Evolutionary conservation across 2,113 vertebrate genomes (phyloP), one percentile per base, ranked within the genome.

Genomic region (Esox niger): DNA sequence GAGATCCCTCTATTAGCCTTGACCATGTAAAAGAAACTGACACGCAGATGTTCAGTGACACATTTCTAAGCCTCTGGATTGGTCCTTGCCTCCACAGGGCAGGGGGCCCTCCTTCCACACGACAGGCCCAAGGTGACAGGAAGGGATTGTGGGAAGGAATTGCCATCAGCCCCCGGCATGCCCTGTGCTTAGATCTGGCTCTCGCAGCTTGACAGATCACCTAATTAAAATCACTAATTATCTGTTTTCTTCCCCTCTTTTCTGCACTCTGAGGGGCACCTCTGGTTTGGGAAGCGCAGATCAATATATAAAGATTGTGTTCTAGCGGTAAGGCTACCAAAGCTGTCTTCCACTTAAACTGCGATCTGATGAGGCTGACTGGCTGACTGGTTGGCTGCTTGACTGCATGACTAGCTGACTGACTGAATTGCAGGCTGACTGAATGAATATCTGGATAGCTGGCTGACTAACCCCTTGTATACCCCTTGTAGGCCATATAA

Each of bases 191-290:
- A 87, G 82, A 89, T 90, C 87, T 87, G 80, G 86, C 77, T 85
- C 80, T 90, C 78, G 61, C 78, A 81, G 86, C 82, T 84, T 90
- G 91, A 91, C 87, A 88, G 88, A 91, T 91, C 86, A 89, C 89
- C 90, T 88, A 90, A 90, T 91, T 92, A 91, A 89, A 92, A 89
- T 89, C 84, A 88, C 84, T 88, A 91, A 91, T 90, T 87, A 92
- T 90, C 88, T 88, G 88, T 86, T 89, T 90, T 86, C 79, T 38
- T 21, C 80, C 79, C 75, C 68, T 78, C 78, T 86, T 87, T 78
- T 65, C 78, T 46, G 68, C 70, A 74, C 84, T 87, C 73, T 8
- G 73, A 84, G 85, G 82, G 82, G 81, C 79, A 89, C 87, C 84
- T 87, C 82, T 71, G 81, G 85, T 80, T 66, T 70, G 82, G 70